A percentile compares a stretch with the other conserved stretches of the same genome.
Conservation (phyloP, 1,140 invertebrate species). For the Drosophila grimshawi region DNA sequence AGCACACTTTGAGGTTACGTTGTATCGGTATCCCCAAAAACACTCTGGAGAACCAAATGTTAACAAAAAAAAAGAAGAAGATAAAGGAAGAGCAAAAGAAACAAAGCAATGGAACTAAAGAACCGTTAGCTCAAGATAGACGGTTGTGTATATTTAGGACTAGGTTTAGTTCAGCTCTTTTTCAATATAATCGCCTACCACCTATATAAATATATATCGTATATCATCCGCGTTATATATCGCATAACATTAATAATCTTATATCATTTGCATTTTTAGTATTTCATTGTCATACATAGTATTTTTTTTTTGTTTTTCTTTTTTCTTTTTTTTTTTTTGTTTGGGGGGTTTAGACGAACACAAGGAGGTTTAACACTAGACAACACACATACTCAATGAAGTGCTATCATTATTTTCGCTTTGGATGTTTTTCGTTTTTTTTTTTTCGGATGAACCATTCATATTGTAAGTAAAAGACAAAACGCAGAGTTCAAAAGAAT, state of each 20-base stretch:
- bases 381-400: conserved; percentile 87
- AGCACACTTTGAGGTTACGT: conserved; percentile 1
- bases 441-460: conserved; percentile 39
- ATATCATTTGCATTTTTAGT: conserved; percentile 46
- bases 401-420: conserved; percentile 84
- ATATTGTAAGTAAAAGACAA: conserved; percentile 36
- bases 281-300: conserved; percentile 57
- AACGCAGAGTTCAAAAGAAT: conserved; percentile 61
- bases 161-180: conserved; percentile 10
- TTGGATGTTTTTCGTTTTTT: conserved; percentile 69
- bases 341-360: conserved; percentile 88
- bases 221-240: background rate
- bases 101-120: background rate
- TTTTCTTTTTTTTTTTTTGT: conserved; percentile 49
- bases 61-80: background rate
- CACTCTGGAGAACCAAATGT: conserved; percentile 6
- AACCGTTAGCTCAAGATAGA: background rate
- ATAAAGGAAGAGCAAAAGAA: background rate
- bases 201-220: conserved; percentile 4
- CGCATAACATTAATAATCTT: conserved; percentile 1
- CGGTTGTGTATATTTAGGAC: background rate
- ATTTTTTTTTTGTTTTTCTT: conserved; percentile 19
- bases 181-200: background rate
- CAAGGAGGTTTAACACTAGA: conserved; percentile 89
- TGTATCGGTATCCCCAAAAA: background rate